Evolutionary conservation across 2,113 vertebrate genomes (phyloP), one percentile per base, ranked within the genome.

Genomic region (Sakesphorus luctuosus): DNA sequence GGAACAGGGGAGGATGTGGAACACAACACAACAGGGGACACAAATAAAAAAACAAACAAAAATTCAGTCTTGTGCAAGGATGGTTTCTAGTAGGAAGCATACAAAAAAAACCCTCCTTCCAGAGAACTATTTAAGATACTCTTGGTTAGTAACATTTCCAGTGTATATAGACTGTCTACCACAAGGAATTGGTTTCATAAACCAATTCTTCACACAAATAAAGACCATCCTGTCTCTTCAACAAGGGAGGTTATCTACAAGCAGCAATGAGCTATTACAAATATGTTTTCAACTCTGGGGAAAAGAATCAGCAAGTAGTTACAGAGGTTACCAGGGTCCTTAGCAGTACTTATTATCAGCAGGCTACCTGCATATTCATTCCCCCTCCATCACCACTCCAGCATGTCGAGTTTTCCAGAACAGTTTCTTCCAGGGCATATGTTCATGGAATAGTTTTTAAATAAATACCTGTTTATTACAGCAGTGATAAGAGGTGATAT

Each of bases 1-100:
- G 2, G 23, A 65, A 47, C 0, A 0, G 43, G 31, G n/a, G 19
- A 55, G 29, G 47, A 69, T 25, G 52, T 0, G 0, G 38, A 61
- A 47, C 29, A 55, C 19, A 75, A 40, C 33, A 61, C 24, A 62
- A 55, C 26, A 35, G 16, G 40, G 20, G 25, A 55, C n/a, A 35
- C n/a, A 84, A 40, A 40, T 40, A 40, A 13, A 40, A 40, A 40
- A 58, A 47, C 5, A 36, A 31, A 43, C 2, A 65, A 73, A 36
- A 90, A 29, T 11, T 52, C 72, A 49, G 58, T 49, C 31, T 74
- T 87, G 17, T 0, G 0, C 44, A 66, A 90, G 65, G 50, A 43
- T 1, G 1, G 29, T 43, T 79, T 44, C 49, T 33, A 47, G 33
- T 1, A 78, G 55, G 68, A 81, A 91, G 58, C 23, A 47, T 52